These are phyloP conservation scores for Halcyon badia DNA, from an alignment of 2,797 vertebrate genomes.

Conservation along the genomic window DNA sequence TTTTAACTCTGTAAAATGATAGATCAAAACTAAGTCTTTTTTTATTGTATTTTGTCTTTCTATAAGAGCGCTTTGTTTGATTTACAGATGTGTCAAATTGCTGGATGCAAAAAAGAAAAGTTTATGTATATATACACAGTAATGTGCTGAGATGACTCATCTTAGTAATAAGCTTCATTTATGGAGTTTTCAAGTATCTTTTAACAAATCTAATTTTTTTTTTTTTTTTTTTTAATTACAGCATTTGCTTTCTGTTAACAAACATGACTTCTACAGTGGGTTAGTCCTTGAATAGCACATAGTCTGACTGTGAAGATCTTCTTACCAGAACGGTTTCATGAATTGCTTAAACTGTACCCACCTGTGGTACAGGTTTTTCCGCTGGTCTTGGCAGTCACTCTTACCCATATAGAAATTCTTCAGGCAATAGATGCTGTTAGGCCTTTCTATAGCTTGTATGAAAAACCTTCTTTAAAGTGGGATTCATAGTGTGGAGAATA, in stretches of 20 bases:
- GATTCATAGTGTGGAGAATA: neutral
- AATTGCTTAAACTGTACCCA: neutral
- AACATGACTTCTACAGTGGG: conserved; percentile 3
- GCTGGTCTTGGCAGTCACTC: neutral
- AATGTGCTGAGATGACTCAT: conserved; percentile 23
- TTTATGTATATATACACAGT: conserved; percentile 16
- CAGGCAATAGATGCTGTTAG: neutral
- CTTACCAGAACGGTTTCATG: conserved; percentile 65
- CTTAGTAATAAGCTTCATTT: conserved; percentile 21
- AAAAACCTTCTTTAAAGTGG: neutral
- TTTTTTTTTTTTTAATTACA: neutral
- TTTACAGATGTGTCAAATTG: conserved; percentile 77
- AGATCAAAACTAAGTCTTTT: neutral
- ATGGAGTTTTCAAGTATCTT: conserved; percentile 49
- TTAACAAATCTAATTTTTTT: conserved; percentile 6
- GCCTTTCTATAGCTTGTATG: neutral
- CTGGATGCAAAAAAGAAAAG: conserved; percentile 89
- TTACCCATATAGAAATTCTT: neutral
- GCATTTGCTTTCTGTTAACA: conserved; percentile 34
- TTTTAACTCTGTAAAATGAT: conserved; percentile 32
- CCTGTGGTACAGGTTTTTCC: neutral
- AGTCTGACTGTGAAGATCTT: conserved; percentile 56
- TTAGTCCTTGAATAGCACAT: conserved; percentile 41
- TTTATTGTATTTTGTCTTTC: neutral
- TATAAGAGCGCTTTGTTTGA: neutral